Evolutionary conservation across 2,113 vertebrate species (phyloP).

Genomic region (Anhinga rufa): DNA sequence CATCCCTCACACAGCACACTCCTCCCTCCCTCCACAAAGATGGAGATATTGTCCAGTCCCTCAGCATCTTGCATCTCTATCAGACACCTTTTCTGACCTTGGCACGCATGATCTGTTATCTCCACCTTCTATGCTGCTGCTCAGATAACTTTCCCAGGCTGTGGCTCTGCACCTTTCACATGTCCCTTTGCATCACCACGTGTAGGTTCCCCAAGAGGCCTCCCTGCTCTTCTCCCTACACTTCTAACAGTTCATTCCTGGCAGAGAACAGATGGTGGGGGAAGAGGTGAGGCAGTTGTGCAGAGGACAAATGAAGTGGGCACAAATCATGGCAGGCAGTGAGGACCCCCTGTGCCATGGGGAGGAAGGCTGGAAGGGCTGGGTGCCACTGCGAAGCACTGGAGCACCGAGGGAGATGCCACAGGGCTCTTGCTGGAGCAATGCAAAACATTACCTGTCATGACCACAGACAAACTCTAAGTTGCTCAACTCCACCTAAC

Average conservation of each 20-base stretch:
- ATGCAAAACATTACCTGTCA: fast-evolving
- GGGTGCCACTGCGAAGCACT: fast-evolving
- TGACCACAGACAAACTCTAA: too few species aligned
- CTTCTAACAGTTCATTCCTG: neutral
- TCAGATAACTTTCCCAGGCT: fast-evolving
- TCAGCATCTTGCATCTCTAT: too few species aligned
- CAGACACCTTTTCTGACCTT: neutral
- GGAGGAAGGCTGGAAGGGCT: too few species aligned
- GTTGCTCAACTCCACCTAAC: neutral
- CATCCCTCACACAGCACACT: fast-evolving
- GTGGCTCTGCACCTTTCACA: fast-evolving
- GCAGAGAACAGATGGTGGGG: neutral
- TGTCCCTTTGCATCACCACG: too few species aligned
- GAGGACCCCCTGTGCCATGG: fast-evolving
- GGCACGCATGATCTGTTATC: fast-evolving
- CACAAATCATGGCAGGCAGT: fast-evolving
- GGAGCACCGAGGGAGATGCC: too few species aligned
- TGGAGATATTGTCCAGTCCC: fast-evolving
- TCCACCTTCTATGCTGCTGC: neutral
- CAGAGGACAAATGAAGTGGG: fast-evolving
- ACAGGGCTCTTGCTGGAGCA: neutral
- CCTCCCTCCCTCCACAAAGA: neutral
- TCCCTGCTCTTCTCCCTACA: neutral
- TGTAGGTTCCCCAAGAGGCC: too few species aligned
- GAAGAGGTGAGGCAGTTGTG: neutral